These are phyloP conservation scores for Ianthella basta DNA, from an alignment of 37 sponge, comb jelly and placozoan species.

Conservation along the genomic window DNA sequence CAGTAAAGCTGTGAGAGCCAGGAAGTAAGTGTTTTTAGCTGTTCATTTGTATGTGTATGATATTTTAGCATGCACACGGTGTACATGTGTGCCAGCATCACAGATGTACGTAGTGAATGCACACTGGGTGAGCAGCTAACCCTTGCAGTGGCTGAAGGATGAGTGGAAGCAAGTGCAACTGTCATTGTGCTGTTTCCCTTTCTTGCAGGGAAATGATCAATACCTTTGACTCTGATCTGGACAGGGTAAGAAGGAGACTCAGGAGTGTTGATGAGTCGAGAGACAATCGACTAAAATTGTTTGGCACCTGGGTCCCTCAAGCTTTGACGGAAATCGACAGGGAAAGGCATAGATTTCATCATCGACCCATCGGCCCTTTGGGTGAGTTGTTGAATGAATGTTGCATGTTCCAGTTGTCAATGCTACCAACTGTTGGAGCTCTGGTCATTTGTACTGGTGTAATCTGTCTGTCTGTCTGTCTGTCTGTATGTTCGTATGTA, in stretches of 20 bases:
- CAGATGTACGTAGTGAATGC: too few relatives aligned
- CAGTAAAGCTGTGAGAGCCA: too few relatives aligned
- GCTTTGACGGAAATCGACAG: constrained; percentile 39
- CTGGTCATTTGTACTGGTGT: too few relatives aligned
- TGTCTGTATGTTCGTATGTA: background rate
- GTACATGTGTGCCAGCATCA: too few relatives aligned
- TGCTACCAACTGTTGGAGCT: too few relatives aligned
- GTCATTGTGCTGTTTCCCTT: too few relatives aligned
- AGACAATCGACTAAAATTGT: constrained; percentile 44
- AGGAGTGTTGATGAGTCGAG: constrained; percentile 44
- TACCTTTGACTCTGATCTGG: constrained; percentile 24
- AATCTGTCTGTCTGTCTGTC: too few relatives aligned
- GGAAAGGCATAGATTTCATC: constrained; percentile 35
- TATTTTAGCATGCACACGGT: too few relatives aligned
- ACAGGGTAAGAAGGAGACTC: constrained; percentile 6
- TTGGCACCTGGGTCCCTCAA: constrained; percentile 52
- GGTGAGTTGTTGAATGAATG: constrained; percentile 6
- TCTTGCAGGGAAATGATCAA: too few relatives aligned
- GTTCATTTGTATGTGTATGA: background rate
- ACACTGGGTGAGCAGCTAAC: too few relatives aligned
- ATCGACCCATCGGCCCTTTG: constrained; percentile 73
- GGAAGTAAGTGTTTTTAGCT: background rate
- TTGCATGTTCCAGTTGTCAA: background rate
- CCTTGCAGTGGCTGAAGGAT: too few relatives aligned
- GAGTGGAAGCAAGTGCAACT: too few relatives aligned